phyloP scores from a whole-genome alignment of 1,140 invertebrate species.

The Tetragonula clypearis region DNA sequence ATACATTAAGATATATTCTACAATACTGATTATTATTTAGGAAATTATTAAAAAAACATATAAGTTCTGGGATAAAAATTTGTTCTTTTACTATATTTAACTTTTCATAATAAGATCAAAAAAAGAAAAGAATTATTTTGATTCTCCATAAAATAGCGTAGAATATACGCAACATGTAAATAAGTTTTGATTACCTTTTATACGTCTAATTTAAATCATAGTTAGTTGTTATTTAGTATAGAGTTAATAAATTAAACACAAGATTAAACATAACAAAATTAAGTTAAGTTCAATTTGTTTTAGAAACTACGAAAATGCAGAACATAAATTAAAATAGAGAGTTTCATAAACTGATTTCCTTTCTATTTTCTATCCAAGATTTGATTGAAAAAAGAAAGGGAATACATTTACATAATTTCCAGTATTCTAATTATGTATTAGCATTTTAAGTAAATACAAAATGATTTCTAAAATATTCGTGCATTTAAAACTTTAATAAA shows the following conservation, averaged over 20 bases:
- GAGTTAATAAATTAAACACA: slow-evolving; percentile 51
- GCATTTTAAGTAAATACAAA: slow-evolving; percentile 24
- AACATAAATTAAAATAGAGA: slow-evolving; percentile 23
- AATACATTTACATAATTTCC: background rate
- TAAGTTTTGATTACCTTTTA: slow-evolving; percentile 71
- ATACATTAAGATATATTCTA: slow-evolving; percentile 66
- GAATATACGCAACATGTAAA: slow-evolving; percentile 51
- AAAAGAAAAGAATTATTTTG: slow-evolving; percentile 65
- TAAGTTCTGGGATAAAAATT: slow-evolving; percentile 30
- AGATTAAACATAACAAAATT: slow-evolving; percentile 10
- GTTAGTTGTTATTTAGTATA: slow-evolving; percentile 33
- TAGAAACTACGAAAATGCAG: slow-evolving; percentile 12
- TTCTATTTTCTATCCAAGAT: background rate
- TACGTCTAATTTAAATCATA: slow-evolving; percentile 49
- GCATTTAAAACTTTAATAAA: slow-evolving; percentile 28
- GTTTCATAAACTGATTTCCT: background rate
- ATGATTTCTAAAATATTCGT: slow-evolving; percentile 25
- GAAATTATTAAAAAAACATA: slow-evolving; percentile 46
- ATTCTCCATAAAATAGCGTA: slow-evolving; percentile 62
- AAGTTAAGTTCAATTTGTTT: slow-evolving; percentile 13
- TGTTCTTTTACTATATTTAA: background rate
- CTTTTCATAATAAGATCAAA: slow-evolving; percentile 31
- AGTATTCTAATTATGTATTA: slow-evolving; percentile 12
- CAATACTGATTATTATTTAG: slow-evolving; percentile 68
- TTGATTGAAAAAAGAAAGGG: background rate